Percentiles rank a stretch among this genome's conserved stretches.
Evolutionary conservation across 2,797 vertebrate species (phyloP).

Genomic region (Acipenser transmontanus): DNA sequence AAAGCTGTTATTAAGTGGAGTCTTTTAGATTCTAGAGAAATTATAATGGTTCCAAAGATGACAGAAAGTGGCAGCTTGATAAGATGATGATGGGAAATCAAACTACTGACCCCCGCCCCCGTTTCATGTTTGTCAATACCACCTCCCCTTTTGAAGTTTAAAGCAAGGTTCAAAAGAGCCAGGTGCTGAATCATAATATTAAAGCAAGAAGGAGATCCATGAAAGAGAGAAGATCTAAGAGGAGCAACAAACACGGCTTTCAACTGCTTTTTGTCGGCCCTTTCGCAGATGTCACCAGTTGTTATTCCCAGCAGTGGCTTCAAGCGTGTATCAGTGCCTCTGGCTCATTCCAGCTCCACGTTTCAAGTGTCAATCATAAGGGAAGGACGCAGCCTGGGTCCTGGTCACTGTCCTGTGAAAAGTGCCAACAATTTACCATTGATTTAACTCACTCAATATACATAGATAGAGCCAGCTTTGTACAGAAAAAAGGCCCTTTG

Average conservation of each 20-base stretch:
- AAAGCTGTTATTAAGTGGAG: slow-evolving; percentile 80
- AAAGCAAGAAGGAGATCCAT: slow-evolving; percentile 77
- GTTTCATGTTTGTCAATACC: slow-evolving; percentile 89
- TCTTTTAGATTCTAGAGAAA: slow-evolving; percentile 82
- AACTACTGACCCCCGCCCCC: slow-evolving; percentile 57
- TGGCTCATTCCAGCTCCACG: slow-evolving; percentile 93
- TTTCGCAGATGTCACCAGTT: slow-evolving; percentile 99
- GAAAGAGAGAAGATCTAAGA: slow-evolving; percentile 78
- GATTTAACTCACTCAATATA: slow-evolving; percentile 89
- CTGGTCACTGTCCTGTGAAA: slow-evolving; percentile 99
- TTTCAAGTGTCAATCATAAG: slow-evolving; percentile 99
- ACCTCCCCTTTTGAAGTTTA: slow-evolving; percentile 81
- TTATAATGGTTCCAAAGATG: slow-evolving; percentile 81
- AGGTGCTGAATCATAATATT: slow-evolving; percentile 87
- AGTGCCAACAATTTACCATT: slow-evolving; percentile 97
- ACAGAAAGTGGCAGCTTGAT: slow-evolving; percentile 80
- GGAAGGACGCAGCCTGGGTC: slow-evolving; percentile 82
- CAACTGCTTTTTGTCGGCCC: slow-evolving; percentile 98
- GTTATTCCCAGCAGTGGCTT: slow-evolving; percentile 95
- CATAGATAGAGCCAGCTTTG: slow-evolving; percentile 93
- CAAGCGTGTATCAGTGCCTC: slow-evolving; percentile 93
- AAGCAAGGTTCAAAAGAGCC: slow-evolving; percentile 85
- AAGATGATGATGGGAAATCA: slow-evolving; percentile 83
- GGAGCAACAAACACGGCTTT: slow-evolving; percentile 89
- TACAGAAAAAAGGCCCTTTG: slow-evolving; percentile 92